Base-by-base conservation (phyloP, 1,140 invertebrate genomes). In the Sarcophaga bullata region DNA sequence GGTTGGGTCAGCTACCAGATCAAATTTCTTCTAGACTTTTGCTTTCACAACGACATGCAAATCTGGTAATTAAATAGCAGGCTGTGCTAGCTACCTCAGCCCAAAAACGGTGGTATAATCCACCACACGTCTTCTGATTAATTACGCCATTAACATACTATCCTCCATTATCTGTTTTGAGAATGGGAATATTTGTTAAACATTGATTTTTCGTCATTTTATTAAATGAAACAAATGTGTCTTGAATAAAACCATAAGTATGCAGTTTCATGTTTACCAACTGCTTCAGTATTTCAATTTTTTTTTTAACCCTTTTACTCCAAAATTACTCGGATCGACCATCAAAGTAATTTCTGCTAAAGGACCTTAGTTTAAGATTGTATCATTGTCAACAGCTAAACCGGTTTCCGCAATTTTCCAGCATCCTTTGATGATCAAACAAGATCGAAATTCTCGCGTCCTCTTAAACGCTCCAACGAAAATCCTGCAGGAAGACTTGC, bases 371-470 rank as follows among this genome's bases (percentile, higher is more conserved):
- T 82, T 76, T 3, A 47, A 11, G 7, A 37, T 52, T 3, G 25
- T 19, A 46, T 78, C 73, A 19, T 47, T 10, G 17, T 73, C 62
- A 11, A 10, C 54, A 50, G 50, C 10, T 6, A 37, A 19, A 17
- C 68, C 75, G 3, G n/a, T 47, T 72, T 68, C 10, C 2, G 81
- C 17, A 50, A 48, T 25, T 9, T 84, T 50, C 37, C 81, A 84
- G 82, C 82, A 62, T 5, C 0, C 50, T 58, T 76, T 81, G n/a
- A 76, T 81, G 4, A 83, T 73, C 19, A 83, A 37, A 15, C 46
- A 81, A 8, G 82, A 80, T 75, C 78, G 9, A 80, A 83, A 75
- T 83, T 83, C 68, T 75, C 82, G 6, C 82, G 47, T 9, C 82
- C 82, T 13, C 75, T 46, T n/a, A 83, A 62, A 25, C 75, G 54